phyloP scores from a whole-genome alignment of 2,888 invertebrate genomes.

The Steinernema scapterisci region DNA sequence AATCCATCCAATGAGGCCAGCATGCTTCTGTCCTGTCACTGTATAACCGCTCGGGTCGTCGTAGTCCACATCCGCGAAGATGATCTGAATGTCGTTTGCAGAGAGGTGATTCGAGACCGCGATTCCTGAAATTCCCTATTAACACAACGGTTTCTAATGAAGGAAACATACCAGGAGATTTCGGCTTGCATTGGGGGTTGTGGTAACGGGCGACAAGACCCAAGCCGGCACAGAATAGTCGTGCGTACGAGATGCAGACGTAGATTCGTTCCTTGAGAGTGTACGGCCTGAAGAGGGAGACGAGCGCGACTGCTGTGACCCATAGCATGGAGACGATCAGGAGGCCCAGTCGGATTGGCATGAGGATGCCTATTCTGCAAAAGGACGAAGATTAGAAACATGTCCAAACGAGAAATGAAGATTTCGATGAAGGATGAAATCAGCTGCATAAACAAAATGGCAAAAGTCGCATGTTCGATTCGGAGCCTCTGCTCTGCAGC shows the following conservation, averaged over 20 bases:
- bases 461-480: too few relatives aligned
- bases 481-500: too few relatives aligned
- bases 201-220: conserved; percentile 38
- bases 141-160: too few relatives aligned
- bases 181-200: conserved; percentile 36
- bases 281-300: conserved; percentile 31
- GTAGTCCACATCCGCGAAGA: conserved; percentile 37
- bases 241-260: conserved; percentile 32
- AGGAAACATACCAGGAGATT: conserved; percentile 31
- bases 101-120: conserved; percentile 41
- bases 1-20: conserved; percentile 40
- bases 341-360: not conserved
- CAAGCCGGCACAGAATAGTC: conserved; percentile 38
- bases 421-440: too few relatives aligned
- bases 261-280: not conserved
- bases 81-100: conserved; percentile 42
- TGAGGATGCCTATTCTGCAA: not conserved
- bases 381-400: not conserved
- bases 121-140: conserved; percentile 25
- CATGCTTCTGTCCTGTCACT: conserved; percentile 41
- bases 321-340: not conserved
- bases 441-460: too few relatives aligned
- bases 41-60: conserved; percentile 37
- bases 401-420: too few relatives aligned
- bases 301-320: not conserved